Evolutionary conservation across 2,888 invertebrate species (phyloP).

Genomic region (Acleris holmiana): DNA sequence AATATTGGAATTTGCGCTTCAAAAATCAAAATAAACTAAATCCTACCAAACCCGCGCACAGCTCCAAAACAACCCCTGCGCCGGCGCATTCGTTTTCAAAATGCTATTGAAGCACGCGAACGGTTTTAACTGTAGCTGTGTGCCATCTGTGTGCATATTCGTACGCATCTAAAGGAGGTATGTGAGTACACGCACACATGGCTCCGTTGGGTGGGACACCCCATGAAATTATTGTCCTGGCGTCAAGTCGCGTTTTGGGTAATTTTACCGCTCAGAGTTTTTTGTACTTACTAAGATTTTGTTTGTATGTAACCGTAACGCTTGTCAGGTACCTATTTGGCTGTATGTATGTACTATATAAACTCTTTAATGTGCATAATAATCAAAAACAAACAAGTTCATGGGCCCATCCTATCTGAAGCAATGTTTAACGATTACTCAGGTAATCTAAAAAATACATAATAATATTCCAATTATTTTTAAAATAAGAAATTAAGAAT

Average conservation of each 20-base stretch:
- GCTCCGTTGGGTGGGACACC: conserved; percentile 65
- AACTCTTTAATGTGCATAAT: too few relatives aligned
- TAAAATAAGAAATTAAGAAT: too few relatives aligned
- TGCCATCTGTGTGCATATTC: conserved; percentile 39
- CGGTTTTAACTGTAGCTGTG: conserved; percentile 56
- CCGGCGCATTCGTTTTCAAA: conserved; percentile 48
- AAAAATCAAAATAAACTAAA: background rate
- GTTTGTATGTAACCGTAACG: too few relatives aligned
- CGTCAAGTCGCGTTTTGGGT: conserved; percentile 31
- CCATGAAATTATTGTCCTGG: conserved; percentile 63
- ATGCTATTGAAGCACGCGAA: conserved; percentile 60
- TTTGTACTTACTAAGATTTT: background rate
- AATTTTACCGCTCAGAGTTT: conserved; percentile 11
- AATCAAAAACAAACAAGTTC: too few relatives aligned
- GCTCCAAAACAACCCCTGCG: conserved; percentile 46
- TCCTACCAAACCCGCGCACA: conserved; percentile 33
- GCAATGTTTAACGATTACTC: too few relatives aligned
- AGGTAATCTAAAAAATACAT: too few relatives aligned
- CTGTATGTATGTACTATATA: too few relatives aligned
- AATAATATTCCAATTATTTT: too few relatives aligned
- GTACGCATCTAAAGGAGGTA: conserved; percentile 37
- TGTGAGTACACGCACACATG: conserved; percentile 49
- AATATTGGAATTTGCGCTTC: background rate
- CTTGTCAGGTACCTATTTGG: too few relatives aligned
- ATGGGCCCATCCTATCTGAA: too few relatives aligned